phyloP scores from a whole-genome alignment of 2,888 invertebrate species.

The Apodemia duryi region DNA sequence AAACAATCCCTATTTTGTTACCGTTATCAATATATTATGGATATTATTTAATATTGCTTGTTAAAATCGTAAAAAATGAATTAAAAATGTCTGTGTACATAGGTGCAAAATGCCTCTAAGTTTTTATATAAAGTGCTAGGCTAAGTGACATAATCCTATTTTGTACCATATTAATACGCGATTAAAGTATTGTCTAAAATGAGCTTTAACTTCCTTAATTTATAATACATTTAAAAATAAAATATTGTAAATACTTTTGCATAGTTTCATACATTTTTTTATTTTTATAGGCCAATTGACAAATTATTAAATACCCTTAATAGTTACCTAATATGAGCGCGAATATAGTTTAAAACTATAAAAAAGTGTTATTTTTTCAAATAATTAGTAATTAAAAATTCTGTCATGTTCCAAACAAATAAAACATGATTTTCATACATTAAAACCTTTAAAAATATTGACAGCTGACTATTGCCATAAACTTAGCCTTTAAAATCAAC shows the following conservation, averaged over 20 bases:
- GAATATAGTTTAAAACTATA: neutral
- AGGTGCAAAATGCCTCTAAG: conserved; percentile 22
- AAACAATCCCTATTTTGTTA: neutral
- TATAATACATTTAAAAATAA: neutral
- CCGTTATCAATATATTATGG: neutral
- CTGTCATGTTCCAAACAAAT: neutral
- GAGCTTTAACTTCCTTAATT: conserved; percentile 43
- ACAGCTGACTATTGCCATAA: conserved; percentile 55
- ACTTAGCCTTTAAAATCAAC: conserved; percentile 43
- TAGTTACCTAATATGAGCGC: neutral
- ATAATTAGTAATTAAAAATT: neutral
- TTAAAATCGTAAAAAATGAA: conserved; percentile 4
- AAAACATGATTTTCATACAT: conserved; percentile 19
- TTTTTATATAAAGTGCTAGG: conserved; percentile 19
- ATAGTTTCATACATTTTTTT: neutral
- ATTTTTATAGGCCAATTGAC: conserved; percentile 6
- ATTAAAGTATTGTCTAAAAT: conserved; percentile 63
- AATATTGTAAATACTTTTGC: conserved; percentile 6
- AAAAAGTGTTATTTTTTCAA: neutral
- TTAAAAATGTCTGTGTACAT: conserved; percentile 24
- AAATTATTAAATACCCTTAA: neutral
- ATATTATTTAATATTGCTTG: neutral
- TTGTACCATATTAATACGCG: conserved; percentile 61
- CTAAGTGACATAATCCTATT: conserved; percentile 47
- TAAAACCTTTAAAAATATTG: conserved; percentile 21